Percentiles rank a stretch among this genome's conserved stretches.
These are phyloP conservation scores for Malurus leucopterus DNA, from an alignment of 2,797 vertebrate genomes.

Conservation along the genomic window DNA sequence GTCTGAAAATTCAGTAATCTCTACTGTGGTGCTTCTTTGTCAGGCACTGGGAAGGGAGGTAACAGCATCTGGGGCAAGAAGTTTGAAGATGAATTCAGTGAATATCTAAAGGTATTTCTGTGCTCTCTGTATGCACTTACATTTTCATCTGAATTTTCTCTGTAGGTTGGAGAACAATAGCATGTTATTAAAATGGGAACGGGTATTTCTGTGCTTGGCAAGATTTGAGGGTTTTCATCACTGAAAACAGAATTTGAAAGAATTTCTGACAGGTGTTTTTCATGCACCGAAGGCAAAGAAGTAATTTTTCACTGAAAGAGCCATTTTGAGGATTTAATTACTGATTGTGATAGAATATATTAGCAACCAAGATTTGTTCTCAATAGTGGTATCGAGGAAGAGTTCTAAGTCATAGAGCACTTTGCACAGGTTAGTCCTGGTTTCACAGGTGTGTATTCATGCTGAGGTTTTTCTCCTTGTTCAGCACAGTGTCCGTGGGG, in stretches of 20 bases:
- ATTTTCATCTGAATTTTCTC: neutral
- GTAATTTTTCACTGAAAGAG: neutral
- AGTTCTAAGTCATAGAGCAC: neutral
- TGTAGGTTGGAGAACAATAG: neutral
- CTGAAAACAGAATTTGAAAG: neutral
- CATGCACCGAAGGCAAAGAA: neutral
- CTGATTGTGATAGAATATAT: neutral
- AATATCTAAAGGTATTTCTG: conserved; percentile 89
- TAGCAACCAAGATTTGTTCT: neutral
- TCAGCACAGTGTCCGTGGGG: conserved; percentile 95
- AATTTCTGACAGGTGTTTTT: neutral
- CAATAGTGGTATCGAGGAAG: neutral
- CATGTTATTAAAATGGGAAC: neutral
- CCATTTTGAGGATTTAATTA: neutral
- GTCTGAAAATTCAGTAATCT: neutral
- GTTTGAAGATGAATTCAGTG: conserved; percentile 96
- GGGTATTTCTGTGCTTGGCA: neutral
- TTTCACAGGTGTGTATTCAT: neutral
- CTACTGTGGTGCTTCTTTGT: neutral
- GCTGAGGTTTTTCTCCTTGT: neutral
- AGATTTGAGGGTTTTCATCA: neutral
- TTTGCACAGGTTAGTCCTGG: neutral
- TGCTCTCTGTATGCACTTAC: neutral
- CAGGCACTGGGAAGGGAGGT: conserved; percentile 95
- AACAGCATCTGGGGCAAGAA: conserved; percentile 95